Percentiles rank a stretch among this genome's conserved stretches.
Conservation (phyloP, 2,113 vertebrate genomes). For the Diphyllodes magnificus region DNA sequence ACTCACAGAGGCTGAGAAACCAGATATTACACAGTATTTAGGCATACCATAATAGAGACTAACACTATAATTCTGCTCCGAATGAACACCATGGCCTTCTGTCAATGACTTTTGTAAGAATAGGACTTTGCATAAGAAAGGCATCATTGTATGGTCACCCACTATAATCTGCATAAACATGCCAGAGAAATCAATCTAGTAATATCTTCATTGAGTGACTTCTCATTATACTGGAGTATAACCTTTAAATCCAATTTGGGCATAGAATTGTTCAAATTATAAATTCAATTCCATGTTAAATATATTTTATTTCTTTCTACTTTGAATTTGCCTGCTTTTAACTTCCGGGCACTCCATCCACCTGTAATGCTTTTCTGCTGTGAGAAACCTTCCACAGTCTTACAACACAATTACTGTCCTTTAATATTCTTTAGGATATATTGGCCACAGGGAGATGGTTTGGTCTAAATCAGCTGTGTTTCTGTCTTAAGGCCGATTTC, state of each 20-base stretch:
- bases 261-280: not conserved
- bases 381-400: not conserved
- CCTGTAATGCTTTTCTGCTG: not conserved
- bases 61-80: not conserved
- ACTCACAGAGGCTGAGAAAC: not conserved
- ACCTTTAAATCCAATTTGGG: not conserved
- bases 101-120: not conserved
- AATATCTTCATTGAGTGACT: not conserved
- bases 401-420: not conserved
- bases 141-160: not conserved
- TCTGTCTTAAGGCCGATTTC: not conserved
- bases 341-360: not conserved
- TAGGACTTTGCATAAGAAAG: not conserved
- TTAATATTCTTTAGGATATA: not conserved
- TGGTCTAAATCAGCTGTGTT: not conserved
- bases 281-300: not conserved
- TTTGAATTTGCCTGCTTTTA: not conserved
- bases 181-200: not conserved
- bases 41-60: not conserved
- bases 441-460: not conserved
- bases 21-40: not conserved
- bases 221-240: not conserved
- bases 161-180: not conserved
- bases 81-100: not conserved
- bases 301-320: not conserved